These are phyloP conservation scores for Brachypterus glaber DNA, from an alignment of 2,888 invertebrate genomes.

Conservation along the genomic window DNA sequence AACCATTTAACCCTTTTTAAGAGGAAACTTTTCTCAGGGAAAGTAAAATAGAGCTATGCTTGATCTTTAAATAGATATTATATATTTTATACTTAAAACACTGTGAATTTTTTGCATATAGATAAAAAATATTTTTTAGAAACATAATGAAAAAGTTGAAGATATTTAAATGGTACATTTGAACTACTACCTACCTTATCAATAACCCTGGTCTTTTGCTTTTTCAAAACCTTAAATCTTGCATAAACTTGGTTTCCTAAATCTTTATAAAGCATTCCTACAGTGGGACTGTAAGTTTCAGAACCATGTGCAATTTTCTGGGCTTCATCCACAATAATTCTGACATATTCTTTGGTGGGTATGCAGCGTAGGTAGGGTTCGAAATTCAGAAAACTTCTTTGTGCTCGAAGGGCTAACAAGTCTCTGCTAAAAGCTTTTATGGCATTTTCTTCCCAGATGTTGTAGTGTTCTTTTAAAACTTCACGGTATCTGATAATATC, in stretches of 20 bases:
- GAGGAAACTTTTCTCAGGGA: slow-evolving; percentile 1
- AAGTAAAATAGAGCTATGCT: too few species aligned
- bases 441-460: slow-evolving; percentile 57
- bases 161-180: too few species aligned
- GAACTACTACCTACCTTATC: slow-evolving; percentile 47
- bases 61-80: too few species aligned
- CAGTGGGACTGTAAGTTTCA: slow-evolving; percentile 67
- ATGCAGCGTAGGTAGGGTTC: slow-evolving; percentile 36
- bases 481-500: slow-evolving; percentile 38
- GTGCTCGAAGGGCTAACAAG: slow-evolving; percentile 53
- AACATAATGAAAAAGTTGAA: slow-evolving; percentile 1
- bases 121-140: background rate
- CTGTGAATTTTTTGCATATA: too few species aligned
- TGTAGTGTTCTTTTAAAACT: slow-evolving; percentile 52
- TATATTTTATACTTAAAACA: too few species aligned
- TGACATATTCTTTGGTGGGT: slow-evolving; percentile 43
- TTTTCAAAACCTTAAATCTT: slow-evolving; percentile 56
- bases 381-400: slow-evolving; percentile 34
- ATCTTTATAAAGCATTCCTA: slow-evolving; percentile 52
- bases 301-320: slow-evolving; percentile 63
- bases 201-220: slow-evolving; percentile 54
- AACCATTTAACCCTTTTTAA: too few species aligned
- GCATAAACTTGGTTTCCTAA: slow-evolving; percentile 62
- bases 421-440: slow-evolving; percentile 59
- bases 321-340: slow-evolving; percentile 60